phyloP scores from a whole-genome alignment of 2,797 vertebrate species.

The Champsocephalus esox region DNA sequence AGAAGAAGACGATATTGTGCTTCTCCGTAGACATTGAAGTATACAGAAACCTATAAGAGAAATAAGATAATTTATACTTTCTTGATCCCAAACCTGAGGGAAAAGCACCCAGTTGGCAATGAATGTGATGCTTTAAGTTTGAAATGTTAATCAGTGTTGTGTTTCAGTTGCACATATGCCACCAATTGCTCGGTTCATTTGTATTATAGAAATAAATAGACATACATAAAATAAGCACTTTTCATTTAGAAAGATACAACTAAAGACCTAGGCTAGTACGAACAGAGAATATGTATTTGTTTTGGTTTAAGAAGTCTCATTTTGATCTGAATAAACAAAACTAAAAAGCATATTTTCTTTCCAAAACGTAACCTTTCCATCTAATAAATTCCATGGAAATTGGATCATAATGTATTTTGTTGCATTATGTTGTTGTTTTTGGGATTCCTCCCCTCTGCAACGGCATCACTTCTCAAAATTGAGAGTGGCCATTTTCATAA shows the following conservation, averaged over 20 bases:
- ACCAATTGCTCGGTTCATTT: not conserved
- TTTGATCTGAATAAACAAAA: conserved; percentile 1
- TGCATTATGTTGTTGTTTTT: not conserved
- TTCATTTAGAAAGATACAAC: no score
- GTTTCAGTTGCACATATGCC: not conserved
- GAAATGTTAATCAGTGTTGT: not conserved
- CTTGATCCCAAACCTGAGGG: not conserved
- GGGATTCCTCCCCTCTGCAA: not conserved
- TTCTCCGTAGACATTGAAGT: not conserved
- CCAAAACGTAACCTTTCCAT: not conserved
- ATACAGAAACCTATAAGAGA: not conserved
- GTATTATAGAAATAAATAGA: not conserved
- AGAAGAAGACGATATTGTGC: conserved; percentile 2
- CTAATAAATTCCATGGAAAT: not conserved
- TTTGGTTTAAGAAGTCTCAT: not conserved
- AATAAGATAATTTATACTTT: no score
- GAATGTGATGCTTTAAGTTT: not conserved
- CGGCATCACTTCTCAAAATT: not conserved
- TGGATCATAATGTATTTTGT: not conserved
- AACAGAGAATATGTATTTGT: not conserved
- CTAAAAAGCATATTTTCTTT: not conserved
- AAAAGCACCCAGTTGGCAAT: not conserved
- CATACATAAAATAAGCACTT: not conserved
- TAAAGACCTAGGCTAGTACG: no score
- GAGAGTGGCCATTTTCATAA: conserved; percentile 7